Percentiles rank a stretch among this genome's conserved stretches.
Conservation (phyloP, 2,113 vertebrate genomes). For the Theristicus caerulescens region DNA sequence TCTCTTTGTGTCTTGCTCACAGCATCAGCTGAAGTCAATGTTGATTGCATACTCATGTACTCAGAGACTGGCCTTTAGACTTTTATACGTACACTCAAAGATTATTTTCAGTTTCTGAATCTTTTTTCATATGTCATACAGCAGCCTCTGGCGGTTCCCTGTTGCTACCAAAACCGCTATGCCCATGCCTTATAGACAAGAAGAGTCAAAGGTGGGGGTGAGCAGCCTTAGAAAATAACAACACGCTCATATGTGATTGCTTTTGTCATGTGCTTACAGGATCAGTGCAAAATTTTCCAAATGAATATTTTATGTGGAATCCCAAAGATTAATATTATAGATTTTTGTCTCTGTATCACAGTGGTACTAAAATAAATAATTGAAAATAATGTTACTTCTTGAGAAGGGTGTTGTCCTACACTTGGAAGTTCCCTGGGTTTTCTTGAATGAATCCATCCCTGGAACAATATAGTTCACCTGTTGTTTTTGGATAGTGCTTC, state of each 20-base stretch:
- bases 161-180: background rate
- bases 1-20: background rate
- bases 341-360: background rate
- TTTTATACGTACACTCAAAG: background rate
- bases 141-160: background rate
- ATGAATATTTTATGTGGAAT: background rate
- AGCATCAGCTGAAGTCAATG: background rate
- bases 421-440: background rate
- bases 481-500: background rate
- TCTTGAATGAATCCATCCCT: background rate
- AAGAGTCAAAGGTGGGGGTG: background rate
- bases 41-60: background rate
- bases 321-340: background rate
- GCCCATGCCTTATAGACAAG: background rate
- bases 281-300: background rate
- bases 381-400: background rate
- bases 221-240: background rate
- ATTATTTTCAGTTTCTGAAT: background rate
- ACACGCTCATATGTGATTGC: fast-evolving
- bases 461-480: background rate
- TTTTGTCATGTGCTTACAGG: background rate
- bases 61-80: background rate
- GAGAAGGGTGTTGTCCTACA: background rate
- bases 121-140: background rate
- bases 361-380: background rate